Percentiles rank a stretch among this genome's conserved stretches.
These are phyloP conservation scores for Andrena camellia DNA, from an alignment of 2,888 invertebrate species.

Conservation along the genomic window DNA sequence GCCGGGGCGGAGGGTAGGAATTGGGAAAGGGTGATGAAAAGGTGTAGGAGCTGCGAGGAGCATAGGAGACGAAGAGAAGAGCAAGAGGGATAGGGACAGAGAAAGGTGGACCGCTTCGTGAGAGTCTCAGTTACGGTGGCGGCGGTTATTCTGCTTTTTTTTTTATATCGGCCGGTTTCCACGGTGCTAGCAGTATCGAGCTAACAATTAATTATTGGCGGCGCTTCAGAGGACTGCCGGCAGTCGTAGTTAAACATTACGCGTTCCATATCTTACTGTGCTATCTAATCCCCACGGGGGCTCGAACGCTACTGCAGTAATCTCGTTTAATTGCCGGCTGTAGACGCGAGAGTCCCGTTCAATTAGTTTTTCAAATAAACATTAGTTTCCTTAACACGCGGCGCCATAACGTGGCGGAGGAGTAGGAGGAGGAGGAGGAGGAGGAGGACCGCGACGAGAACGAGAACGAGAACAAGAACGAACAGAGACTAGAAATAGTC, in stretches of 20 bases:
- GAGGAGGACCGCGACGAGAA: constrained; percentile 64
- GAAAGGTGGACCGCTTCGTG: constrained; percentile 27
- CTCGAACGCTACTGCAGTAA: constrained; percentile 83
- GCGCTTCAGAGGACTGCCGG: constrained; percentile 79
- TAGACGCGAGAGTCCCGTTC: constrained; percentile 85
- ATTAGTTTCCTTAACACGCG: constrained; percentile 84
- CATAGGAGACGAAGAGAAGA: constrained; percentile 19
- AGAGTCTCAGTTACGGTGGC: constrained; percentile 46
- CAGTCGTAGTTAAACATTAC: constrained; percentile 84
- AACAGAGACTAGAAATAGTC: constrained; percentile 38
- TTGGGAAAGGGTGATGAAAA: constrained; percentile 23
- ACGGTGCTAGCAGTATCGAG: constrained; percentile 73
- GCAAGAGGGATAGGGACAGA: constrained; percentile 13
- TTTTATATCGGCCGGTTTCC: constrained; percentile 74
- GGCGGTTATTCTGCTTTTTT: constrained; percentile 70
- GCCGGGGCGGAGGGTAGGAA: background rate
- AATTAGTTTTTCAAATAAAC: constrained; percentile 84
- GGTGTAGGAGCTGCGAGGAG: constrained; percentile 6
- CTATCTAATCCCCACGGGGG: constrained; percentile 83
- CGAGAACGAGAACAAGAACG: constrained; percentile 58
- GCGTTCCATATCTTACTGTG: constrained; percentile 84
- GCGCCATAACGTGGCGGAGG: constrained; percentile 80
- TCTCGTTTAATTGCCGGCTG: constrained; percentile 85
- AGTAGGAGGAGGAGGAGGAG: constrained; percentile 65
- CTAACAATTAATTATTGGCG: constrained; percentile 84